Evolutionary conservation across 2,888 invertebrate genomes (phyloP), one percentile per base, ranked within the genome.

Genomic region (Megamerina dolium): DNA sequence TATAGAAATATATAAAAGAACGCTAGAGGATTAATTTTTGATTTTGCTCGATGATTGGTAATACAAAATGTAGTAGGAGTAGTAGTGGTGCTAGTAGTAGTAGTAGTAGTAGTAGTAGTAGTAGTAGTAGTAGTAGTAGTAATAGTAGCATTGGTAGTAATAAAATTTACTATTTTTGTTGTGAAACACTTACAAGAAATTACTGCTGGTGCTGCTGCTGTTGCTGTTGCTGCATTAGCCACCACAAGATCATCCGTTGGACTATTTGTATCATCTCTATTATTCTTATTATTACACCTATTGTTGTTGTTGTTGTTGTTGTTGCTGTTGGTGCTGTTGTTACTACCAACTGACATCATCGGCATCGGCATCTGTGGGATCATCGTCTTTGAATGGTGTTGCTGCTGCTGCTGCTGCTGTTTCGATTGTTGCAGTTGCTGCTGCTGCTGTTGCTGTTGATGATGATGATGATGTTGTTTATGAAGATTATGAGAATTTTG

Each of bases 101-200:
- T n/a, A n/a, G n/a, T n/a, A n/a, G n/a, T n/a, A n/a, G n/a, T n/a
- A n/a, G n/a, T n/a, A n/a, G n/a, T n/a, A n/a, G n/a, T n/a, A n/a
- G n/a, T n/a, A n/a, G n/a, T n/a, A n/a, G n/a, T n/a, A n/a, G n/a
- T n/a, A n/a, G n/a, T n/a, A n/a, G n/a, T n/a, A n/a, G n/a, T n/a
- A n/a, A n/a, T n/a, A n/a, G n/a, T n/a, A n/a, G n/a, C n/a, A n/a
- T n/a, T n/a, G n/a, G n/a, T n/a, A n/a, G n/a, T n/a, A n/a, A n/a
- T n/a, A n/a, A n/a, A n/a, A n/a, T n/a, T n/a, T n/a, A n/a, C n/a
- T n/a, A n/a, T n/a, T n/a, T n/a, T n/a, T n/a, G n/a, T n/a, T n/a
- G n/a, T n/a, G n/a, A 51, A 54, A 58, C 60, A 70, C 70, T 70
- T 70, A 70, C n/a, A n/a, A n/a, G n/a, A n/a, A n/a, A 5, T 27